These are phyloP conservation scores for Yasuhikotakia modesta DNA, from an alignment of 2,797 vertebrate species.

Conservation along the genomic window DNA sequence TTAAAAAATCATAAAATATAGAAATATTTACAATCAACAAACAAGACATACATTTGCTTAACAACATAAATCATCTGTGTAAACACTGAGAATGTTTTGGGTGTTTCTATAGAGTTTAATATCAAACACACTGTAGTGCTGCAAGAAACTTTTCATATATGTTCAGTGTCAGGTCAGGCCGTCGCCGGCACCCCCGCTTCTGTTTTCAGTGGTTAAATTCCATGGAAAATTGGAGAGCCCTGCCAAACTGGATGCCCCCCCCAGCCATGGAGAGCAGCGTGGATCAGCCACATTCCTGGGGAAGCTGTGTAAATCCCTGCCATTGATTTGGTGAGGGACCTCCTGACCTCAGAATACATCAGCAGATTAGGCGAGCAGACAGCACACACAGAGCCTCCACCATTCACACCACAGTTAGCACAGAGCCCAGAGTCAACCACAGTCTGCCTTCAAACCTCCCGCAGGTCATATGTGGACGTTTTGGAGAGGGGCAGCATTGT, in stretches of 20 bases:
- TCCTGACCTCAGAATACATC: constrained; percentile 83
- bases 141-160: constrained; percentile 15
- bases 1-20: not conserved
- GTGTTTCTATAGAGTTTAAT: no score
- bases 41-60: no score
- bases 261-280: constrained; percentile 63
- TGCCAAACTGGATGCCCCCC: constrained; percentile 74
- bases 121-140: not conserved
- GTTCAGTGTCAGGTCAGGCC: constrained; percentile 48
- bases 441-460: no score
- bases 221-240: constrained; percentile 71
- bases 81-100: no score
- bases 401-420: constrained; percentile 47
- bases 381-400: constrained; percentile 39
- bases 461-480: constrained; percentile 40
- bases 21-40: not conserved
- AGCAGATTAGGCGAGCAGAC: constrained; percentile 79
- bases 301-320: constrained; percentile 81
- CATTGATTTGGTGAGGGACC: constrained; percentile 79
- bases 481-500: constrained; percentile 8
- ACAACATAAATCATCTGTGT: no score
- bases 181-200: constrained; percentile 52
- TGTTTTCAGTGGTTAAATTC: constrained; percentile 73
- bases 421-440: constrained; percentile 38
- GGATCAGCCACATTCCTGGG: constrained; percentile 78